These are phyloP conservation scores for Scartelaos histophorus DNA, from an alignment of 2,113 vertebrate genomes.

Conservation along the genomic window DNA sequence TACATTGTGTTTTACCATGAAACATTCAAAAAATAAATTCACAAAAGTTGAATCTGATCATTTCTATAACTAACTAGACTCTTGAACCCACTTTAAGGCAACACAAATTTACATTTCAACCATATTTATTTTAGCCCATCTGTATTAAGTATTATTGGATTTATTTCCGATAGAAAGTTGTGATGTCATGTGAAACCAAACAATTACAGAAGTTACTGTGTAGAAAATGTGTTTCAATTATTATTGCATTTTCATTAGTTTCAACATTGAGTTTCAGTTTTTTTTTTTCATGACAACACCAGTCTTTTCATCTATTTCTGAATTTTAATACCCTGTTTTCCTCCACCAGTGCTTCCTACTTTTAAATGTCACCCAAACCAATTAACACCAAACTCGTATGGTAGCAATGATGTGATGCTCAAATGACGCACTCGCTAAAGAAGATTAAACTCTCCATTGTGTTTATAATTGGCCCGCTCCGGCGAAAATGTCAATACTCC, in stretches of 20 bases:
- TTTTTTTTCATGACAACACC: not conserved
- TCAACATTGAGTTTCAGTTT: not conserved
- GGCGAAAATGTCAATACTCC: slow-evolving; percentile 55
- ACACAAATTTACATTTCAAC: too few species aligned
- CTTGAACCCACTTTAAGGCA: too few species aligned
- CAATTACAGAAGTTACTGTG: too few species aligned
- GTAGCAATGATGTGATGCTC: slow-evolving; percentile 13
- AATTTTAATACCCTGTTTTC: slow-evolving; percentile 11
- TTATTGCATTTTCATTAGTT: not conserved
- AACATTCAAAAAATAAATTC: too few species aligned
- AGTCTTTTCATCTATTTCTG: slow-evolving; percentile 19
- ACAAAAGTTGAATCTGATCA: too few species aligned
- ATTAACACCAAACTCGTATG: slow-evolving; percentile 37
- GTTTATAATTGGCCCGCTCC: slow-evolving; percentile 50
- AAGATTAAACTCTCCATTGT: slow-evolving; percentile 57
- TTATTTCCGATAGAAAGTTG: too few species aligned
- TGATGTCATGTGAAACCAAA: too few species aligned
- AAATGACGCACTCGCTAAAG: slow-evolving; percentile 39
- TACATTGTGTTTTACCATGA: too few species aligned
- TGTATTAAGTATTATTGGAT: too few species aligned
- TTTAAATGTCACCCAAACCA: slow-evolving; percentile 36
- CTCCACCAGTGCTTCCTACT: slow-evolving; percentile 12
- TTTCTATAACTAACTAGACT: too few species aligned
- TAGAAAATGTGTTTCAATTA: too few species aligned
- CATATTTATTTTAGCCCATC: too few species aligned